These are phyloP conservation scores for Yponomeuta plumbellus DNA, from an alignment of 2,888 invertebrate genomes.

Conservation along the genomic window DNA sequence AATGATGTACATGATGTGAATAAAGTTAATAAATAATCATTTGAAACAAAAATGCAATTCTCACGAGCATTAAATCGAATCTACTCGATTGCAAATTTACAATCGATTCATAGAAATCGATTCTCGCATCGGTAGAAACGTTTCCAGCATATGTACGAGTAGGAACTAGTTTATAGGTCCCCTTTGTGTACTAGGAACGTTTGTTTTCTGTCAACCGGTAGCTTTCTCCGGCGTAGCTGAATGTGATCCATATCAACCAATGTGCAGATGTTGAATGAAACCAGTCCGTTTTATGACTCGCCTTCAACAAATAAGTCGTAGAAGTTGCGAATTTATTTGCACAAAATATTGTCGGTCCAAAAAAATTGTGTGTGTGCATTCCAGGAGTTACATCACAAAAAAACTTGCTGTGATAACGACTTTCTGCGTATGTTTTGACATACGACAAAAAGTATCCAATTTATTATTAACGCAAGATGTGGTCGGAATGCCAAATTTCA, in stretches of 20 bases:
- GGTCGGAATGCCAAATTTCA: no score
- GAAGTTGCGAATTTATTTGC: background rate
- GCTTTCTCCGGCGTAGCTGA: conserved; percentile 42
- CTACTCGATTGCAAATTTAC: background rate
- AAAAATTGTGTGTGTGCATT: no score
- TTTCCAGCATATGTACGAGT: background rate
- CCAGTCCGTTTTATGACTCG: conserved; percentile 10
- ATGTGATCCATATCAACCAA: conserved; percentile 32
- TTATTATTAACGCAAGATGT: no score
- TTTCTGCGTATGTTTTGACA: no score
- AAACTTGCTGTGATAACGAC: no score
- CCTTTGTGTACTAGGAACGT: conserved; percentile 20
- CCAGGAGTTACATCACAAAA: no score
- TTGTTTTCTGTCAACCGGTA: conserved; percentile 22
- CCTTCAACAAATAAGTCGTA: background rate
- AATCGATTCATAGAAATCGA: background rate
- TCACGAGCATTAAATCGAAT: background rate
- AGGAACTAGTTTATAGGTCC: conserved; percentile 12
- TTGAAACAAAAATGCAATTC: no score
- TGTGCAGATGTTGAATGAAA: conserved; percentile 15
- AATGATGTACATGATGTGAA: no score
- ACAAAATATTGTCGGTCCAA: no score
- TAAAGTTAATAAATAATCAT: no score
- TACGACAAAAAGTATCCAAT: no score
- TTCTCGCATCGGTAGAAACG: background rate